Evolutionary conservation across 1,140 invertebrate species (phyloP).

Genomic region (Drosophila subpulchrella): DNA sequence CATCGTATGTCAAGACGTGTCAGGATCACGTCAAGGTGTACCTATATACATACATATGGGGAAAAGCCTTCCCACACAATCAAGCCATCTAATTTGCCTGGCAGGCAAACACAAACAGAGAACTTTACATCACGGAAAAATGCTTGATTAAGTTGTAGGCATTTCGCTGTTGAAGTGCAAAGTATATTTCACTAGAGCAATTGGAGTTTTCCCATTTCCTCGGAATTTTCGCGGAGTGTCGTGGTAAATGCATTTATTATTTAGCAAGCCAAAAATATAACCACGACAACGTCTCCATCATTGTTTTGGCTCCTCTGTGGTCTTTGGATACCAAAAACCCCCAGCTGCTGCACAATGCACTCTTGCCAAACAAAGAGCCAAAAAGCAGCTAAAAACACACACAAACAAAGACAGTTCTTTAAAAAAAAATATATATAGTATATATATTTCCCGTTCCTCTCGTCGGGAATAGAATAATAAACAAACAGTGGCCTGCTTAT

Average conservation of each 20-base stretch:
- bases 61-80: conserved; percentile 5
- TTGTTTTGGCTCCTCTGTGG: conserved; percentile 36
- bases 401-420: conserved; percentile 65
- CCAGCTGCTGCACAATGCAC: conserved; percentile 56
- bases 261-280: conserved; percentile 58
- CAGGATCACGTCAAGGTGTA: conserved; percentile 63
- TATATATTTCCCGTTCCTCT: conserved; percentile 24
- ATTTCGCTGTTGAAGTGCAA: conserved; percentile 53
- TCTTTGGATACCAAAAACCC: conserved; percentile 2
- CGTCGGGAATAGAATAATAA: conserved; percentile 37
- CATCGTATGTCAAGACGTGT: conserved; percentile 80
- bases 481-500: conserved; percentile 45
- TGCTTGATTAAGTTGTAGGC: conserved; percentile 73
- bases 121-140: conserved; percentile 33
- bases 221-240: conserved; percentile 19
- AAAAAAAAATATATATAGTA: conserved; percentile 40
- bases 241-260: conserved; percentile 67
- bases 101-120: conserved; percentile 32
- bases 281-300: conserved; percentile 43
- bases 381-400: conserved; percentile 28
- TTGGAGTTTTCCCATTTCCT: conserved; percentile 20
- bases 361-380: conserved; percentile 63
- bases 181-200: conserved; percentile 48
- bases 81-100: conserved; percentile 73
- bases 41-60: background rate